Evolutionary conservation across 2,113 vertebrate genomes (phyloP).

Genomic region (Nycticryphes semicollaris): DNA sequence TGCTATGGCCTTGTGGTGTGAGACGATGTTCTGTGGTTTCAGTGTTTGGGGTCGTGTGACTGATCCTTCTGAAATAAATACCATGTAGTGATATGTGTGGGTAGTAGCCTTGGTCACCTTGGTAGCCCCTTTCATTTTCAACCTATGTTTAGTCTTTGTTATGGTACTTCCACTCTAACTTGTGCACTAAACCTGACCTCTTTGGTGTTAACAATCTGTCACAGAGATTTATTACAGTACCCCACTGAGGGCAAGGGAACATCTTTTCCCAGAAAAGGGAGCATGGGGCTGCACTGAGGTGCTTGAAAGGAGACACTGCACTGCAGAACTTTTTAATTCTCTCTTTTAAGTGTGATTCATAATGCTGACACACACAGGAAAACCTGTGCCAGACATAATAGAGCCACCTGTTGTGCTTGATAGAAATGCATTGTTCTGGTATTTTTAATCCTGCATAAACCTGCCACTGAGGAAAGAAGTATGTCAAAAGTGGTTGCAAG

Average conservation of each 20-base stretch:
- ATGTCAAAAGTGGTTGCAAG: background rate
- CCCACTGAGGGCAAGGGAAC: background rate
- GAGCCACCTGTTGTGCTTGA: background rate
- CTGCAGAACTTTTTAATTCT: background rate
- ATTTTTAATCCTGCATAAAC: background rate
- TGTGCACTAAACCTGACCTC: background rate
- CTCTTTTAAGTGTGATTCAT: background rate
- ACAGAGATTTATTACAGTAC: background rate
- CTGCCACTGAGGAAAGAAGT: background rate
- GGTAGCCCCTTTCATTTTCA: background rate
- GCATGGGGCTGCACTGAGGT: background rate
- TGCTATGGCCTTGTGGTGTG: background rate
- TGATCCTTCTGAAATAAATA: background rate
- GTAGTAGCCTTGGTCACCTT: background rate
- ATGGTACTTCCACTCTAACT: background rate
- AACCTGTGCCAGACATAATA: background rate
- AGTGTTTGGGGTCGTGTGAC: background rate
- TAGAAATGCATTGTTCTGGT: background rate
- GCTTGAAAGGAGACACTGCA: background rate
- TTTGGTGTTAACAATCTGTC: background rate
- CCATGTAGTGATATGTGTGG: background rate
- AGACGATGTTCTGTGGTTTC: background rate
- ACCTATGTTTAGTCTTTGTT: background rate
- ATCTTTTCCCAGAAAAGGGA: background rate
- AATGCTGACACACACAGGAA: background rate